Evolutionary conservation across 2,113 vertebrate genomes (phyloP).

Genomic region (Tachysurus vachellii): DNA sequence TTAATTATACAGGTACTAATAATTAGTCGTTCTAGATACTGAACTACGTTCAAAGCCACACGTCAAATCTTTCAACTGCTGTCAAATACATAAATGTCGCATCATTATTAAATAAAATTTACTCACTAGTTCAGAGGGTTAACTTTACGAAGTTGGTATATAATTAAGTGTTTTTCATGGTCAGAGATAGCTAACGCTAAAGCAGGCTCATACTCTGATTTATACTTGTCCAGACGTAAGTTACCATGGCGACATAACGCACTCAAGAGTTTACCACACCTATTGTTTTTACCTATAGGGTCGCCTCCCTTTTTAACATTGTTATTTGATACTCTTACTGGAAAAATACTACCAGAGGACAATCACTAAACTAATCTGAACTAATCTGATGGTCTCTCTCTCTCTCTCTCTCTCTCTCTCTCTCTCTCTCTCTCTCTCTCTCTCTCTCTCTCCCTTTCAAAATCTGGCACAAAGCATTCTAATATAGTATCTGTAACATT

Average conservation of each 20-base stretch:
- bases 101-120: not conserved
- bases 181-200: not conserved
- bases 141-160: not conserved
- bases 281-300: not conserved
- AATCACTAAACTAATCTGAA: not conserved
- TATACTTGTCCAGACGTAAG: not conserved
- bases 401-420: no score
- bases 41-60: not conserved
- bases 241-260: slow-evolving; percentile 33
- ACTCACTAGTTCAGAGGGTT: not conserved
- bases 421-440: no score
- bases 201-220: not conserved
- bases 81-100: not conserved
- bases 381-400: not conserved
- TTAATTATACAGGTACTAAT: not conserved
- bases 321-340: not conserved
- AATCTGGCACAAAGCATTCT: not conserved
- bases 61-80: not conserved
- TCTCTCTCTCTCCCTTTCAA: no score
- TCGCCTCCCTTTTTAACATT: not conserved
- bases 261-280: not conserved
- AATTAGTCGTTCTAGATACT: no score
- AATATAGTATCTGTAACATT: not conserved
- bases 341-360: not conserved
- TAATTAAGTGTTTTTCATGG: not conserved